A percentile compares a stretch with the other conserved stretches of the same genome.
Evolutionary conservation across 1,140 invertebrate species (phyloP).

Genomic region (Dreissena rostriformis): DNA sequence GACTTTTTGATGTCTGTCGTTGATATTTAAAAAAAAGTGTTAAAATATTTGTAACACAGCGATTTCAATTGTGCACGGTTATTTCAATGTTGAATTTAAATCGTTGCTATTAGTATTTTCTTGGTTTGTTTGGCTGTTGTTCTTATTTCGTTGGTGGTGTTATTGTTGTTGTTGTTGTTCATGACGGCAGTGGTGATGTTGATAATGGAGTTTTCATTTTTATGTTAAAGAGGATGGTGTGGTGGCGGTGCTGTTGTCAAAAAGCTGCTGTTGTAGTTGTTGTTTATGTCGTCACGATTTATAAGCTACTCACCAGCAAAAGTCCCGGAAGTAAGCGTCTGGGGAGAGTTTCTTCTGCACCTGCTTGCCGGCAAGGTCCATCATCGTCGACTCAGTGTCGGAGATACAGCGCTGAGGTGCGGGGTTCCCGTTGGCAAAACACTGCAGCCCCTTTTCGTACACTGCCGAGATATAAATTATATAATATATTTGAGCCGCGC

Average conservation of each 20-base stretch:
- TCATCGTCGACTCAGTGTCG: slow-evolving; percentile 42
- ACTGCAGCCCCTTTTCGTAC: slow-evolving; percentile 32
- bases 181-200: not conserved
- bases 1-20: too few relatives aligned
- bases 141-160: too few relatives aligned
- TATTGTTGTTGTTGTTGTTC: too few relatives aligned
- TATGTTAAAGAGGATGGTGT: not conserved
- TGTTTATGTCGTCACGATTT: not conserved
- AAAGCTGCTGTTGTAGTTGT: not conserved
- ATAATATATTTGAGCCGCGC: too few relatives aligned
- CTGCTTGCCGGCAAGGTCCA: slow-evolving; percentile 26
- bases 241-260: not conserved
- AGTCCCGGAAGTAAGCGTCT: slow-evolving; percentile 42
- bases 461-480: slow-evolving; percentile 7
- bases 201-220: not conserved
- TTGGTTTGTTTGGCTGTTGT: too few relatives aligned
- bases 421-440: slow-evolving; percentile 33
- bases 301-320: slow-evolving; percentile 40
- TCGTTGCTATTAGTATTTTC: too few relatives aligned
- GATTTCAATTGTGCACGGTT: too few relatives aligned
- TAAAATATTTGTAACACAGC: too few relatives aligned
- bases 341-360: slow-evolving; percentile 39
- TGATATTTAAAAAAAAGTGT: too few relatives aligned
- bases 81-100: too few relatives aligned
- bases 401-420: slow-evolving; percentile 38